Percentiles rank a stretch among this genome's conserved stretches.
Evolutionary conservation across 2,888 invertebrate genomes (phyloP).

Genomic region (Euphydryas editha): DNA sequence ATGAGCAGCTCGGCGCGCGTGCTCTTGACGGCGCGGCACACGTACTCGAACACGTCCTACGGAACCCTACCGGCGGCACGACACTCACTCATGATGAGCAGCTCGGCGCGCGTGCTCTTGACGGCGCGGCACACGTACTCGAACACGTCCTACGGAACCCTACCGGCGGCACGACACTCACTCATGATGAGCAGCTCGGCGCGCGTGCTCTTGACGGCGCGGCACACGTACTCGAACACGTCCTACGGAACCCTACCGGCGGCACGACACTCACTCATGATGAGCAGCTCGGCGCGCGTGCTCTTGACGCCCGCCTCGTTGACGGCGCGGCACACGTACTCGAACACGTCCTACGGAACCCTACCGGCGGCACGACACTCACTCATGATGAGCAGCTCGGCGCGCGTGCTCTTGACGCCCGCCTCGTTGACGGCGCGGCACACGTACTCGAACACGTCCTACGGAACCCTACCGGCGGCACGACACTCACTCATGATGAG

Average conservation of each 20-base stretch:
- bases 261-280: too few relatives aligned
- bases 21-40: conserved; percentile 86
- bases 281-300: conserved; percentile 97
- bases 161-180: too few relatives aligned
- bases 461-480: background rate
- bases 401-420: conserved; percentile 88
- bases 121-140: too few relatives aligned
- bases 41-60: conserved; percentile 97
- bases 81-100: too few relatives aligned
- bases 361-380: conserved; percentile 70
- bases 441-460: too few relatives aligned
- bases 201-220: too few relatives aligned
- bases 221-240: too few relatives aligned
- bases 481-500: conserved; percentile 95
- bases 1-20: conserved; percentile 55
- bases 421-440: conserved; percentile 97
- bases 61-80: conserved; percentile 68
- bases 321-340: conserved; percentile 90
- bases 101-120: too few relatives aligned
- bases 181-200: conserved; percentile 98
- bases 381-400: conserved; percentile 98
- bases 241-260: too few relatives aligned
- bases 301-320: conserved; percentile 98
- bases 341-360: too few relatives aligned
- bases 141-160: too few relatives aligned